These are phyloP conservation scores for Himalopsyche tibetana DNA, from an alignment of 2,888 invertebrate species.

Conservation along the genomic window DNA sequence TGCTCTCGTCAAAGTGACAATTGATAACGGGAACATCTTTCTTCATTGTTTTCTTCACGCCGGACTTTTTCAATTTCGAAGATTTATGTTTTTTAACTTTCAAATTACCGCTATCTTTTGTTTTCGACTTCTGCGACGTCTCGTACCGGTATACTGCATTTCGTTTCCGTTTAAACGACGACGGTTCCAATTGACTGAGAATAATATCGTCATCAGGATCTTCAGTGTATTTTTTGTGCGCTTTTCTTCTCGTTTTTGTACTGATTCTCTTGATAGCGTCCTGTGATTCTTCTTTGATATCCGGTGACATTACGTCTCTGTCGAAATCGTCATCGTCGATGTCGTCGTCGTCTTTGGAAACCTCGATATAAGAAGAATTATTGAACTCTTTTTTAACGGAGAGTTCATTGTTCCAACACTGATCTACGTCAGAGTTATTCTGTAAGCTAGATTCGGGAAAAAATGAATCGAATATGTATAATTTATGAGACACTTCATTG, in stretches of 20 bases:
- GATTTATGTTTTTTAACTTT: constrained; percentile 8
- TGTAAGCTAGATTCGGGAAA: not conserved
- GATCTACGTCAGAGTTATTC: not conserved
- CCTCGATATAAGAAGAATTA: not conserved
- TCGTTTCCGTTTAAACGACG: constrained; percentile 23
- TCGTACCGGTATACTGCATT: not conserved
- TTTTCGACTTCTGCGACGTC: not conserved
- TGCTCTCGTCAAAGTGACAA: constrained; percentile 50
- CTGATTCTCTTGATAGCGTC: not conserved
- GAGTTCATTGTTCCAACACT: not conserved
- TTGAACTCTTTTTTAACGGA: constrained; percentile 35
- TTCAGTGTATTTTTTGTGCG: not conserved
- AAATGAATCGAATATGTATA: not conserved
- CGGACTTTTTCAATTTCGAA: constrained; percentile 5
- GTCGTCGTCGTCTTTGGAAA: not conserved
- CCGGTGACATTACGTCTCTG: not conserved
- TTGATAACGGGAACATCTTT: constrained; percentile 36
- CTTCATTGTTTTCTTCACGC: not conserved
- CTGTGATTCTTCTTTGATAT: not conserved
- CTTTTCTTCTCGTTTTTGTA: not conserved
- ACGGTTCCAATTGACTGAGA: not conserved
- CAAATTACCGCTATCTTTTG: not conserved
- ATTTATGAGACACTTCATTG: not conserved
- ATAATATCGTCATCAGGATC: constrained; percentile 1
- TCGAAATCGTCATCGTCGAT: not conserved